Conservation (phyloP, 37 sponge, comb jelly and placozoan species). For the Chondrosia reniformis region DNA sequence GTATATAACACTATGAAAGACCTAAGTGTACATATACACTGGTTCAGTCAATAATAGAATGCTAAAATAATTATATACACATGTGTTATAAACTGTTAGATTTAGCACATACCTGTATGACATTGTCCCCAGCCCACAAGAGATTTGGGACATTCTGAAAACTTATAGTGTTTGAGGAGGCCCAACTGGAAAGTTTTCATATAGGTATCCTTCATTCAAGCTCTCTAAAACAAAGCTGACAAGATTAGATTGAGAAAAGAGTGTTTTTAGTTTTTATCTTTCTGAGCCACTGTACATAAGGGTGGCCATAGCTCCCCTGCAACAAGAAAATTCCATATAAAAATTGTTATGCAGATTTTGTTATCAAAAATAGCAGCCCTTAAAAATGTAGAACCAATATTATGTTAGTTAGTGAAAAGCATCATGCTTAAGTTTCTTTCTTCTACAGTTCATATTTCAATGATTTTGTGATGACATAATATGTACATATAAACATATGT, state of each 20-base stretch:
- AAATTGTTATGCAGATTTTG: too few relatives aligned
- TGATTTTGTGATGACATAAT: too few relatives aligned
- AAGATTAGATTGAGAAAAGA: slow-evolving; percentile 81
- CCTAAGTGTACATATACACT: too few relatives aligned
- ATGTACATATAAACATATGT: too few relatives aligned
- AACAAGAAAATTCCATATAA: too few relatives aligned
- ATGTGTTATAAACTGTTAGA: background rate
- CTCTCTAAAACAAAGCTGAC: slow-evolving; percentile 53
- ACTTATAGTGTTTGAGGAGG: slow-evolving; percentile 49
- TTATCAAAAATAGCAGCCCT: too few relatives aligned
- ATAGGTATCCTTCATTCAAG: slow-evolving; percentile 18
- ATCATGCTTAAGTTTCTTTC: too few relatives aligned
- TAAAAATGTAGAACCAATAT: too few relatives aligned
- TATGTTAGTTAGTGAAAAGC: too few relatives aligned
- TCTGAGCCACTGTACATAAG: slow-evolving; percentile 48
- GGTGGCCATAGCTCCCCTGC: background rate
- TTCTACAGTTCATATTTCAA: too few relatives aligned
- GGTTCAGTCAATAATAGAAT: too few relatives aligned
- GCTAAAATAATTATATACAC: background rate
- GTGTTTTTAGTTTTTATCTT: slow-evolving; percentile 54
- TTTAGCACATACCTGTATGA: slow-evolving; percentile 65
- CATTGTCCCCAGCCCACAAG: slow-evolving; percentile 62
- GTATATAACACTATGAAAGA: too few relatives aligned
- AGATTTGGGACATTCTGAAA: slow-evolving; percentile 54
- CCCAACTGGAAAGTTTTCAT: slow-evolving; percentile 59